These are phyloP conservation scores for Anguilla marmorata DNA, from an alignment of 2,797 vertebrate species.

Conservation along the genomic window DNA sequence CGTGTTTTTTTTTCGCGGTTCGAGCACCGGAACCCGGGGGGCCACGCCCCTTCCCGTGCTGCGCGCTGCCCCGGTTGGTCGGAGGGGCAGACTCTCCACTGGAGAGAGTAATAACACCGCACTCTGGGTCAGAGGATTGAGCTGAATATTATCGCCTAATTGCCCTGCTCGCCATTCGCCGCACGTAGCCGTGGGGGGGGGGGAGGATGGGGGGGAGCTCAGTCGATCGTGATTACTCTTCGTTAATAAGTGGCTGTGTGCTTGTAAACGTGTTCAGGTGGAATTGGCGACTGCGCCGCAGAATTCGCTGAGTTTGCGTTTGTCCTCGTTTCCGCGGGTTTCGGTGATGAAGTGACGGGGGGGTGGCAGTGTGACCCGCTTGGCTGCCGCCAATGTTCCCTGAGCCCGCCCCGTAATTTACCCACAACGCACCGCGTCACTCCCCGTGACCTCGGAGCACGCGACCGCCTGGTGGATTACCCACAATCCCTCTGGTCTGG, in stretches of 20 bases:
- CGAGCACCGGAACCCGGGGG: background rate
- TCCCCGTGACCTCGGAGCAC: background rate
- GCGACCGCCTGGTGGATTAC: background rate
- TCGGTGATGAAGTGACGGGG: background rate
- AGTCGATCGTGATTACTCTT: constrained; percentile 13
- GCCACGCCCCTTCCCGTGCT: background rate
- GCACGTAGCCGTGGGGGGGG: background rate
- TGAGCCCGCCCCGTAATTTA: background rate
- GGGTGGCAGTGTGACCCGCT: background rate
- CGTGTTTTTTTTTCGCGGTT: background rate
- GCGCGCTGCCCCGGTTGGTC: background rate
- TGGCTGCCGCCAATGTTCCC: no score
- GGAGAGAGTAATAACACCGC: constrained; percentile 52
- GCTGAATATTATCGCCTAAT: constrained; percentile 27
- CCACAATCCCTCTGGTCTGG: background rate
- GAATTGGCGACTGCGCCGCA: constrained; percentile 1
- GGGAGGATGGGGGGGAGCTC: background rate
- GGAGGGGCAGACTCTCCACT: background rate
- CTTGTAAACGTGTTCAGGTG: constrained; percentile 5
- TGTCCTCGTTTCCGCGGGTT: background rate
- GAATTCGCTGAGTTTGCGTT: constrained; percentile 16
- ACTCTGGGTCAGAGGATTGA: constrained; percentile 17
- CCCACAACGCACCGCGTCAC: background rate
- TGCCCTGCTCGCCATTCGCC: constrained; percentile 1
- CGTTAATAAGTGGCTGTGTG: background rate